Conservation (phyloP, 2,113 vertebrate genomes). For the Paralichthys olivaceus region DNA sequence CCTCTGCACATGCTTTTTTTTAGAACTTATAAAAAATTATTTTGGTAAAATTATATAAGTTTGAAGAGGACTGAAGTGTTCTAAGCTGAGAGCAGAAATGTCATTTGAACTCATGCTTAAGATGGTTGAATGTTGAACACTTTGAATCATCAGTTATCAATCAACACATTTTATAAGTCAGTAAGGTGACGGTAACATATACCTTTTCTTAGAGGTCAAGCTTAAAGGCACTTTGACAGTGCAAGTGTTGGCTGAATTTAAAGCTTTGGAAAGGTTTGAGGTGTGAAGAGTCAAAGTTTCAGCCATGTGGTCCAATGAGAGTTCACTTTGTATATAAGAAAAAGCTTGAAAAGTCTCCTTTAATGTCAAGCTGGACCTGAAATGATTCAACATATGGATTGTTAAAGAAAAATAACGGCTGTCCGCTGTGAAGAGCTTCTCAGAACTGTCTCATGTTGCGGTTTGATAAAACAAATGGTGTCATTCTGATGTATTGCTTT, state of each 20-base stretch:
- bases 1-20: too few relatives aligned
- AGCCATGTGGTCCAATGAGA: neutral
- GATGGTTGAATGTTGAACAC: too few relatives aligned
- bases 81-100: too few relatives aligned
- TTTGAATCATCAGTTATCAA: neutral
- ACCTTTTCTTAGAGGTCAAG: neutral
- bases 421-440: neutral
- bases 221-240: neutral
- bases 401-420: neutral
- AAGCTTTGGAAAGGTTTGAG: neutral
- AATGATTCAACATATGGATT: too few relatives aligned
- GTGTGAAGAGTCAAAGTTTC: neutral
- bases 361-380: too few relatives aligned
- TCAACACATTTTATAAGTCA: neutral
- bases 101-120: too few relatives aligned
- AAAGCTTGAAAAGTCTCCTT: neutral
- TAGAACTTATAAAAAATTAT: too few relatives aligned
- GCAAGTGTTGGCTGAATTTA: neutral
- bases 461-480: neutral
- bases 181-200: too few relatives aligned
- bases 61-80: too few relatives aligned
- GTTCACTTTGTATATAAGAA: neutral
- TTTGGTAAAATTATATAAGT: too few relatives aligned
- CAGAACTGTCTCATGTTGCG: neutral
- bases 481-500: conserved; percentile 10